Conservation (phyloP, 2,113 vertebrate species). For the Gymnobelideus leadbeateri region DNA sequence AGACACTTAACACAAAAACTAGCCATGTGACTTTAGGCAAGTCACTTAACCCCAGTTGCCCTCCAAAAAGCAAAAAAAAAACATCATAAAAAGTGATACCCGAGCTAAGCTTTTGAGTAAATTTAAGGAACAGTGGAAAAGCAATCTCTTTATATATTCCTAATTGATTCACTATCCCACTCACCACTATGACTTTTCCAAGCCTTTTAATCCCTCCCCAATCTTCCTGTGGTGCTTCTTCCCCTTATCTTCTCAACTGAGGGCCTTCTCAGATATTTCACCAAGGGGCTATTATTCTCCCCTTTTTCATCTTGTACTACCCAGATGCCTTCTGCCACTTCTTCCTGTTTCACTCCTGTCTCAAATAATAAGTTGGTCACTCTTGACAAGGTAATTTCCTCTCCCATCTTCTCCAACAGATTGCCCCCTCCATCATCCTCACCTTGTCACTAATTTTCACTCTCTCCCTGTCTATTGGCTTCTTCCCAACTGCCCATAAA, state of each 20-base stretch:
- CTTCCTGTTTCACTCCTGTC: not conserved
- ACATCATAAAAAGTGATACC: not conserved
- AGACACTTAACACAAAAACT: no score
- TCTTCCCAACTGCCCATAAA: no score
- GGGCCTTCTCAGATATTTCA: not conserved
- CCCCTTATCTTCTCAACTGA: no score
- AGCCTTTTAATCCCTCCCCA: no score
- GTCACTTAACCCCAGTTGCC: no score
- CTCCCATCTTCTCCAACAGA: not conserved
- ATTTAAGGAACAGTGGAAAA: not conserved
- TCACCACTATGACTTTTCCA: not conserved
- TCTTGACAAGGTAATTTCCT: not conserved
- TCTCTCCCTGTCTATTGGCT: not conserved
- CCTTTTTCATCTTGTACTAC: not conserved
- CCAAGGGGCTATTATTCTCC: not conserved
- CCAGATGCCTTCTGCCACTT: not conserved
- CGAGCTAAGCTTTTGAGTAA: not conserved
- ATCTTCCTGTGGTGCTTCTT: no score
- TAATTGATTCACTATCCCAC: not conserved
- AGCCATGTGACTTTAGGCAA: no score
- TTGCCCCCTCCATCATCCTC: not conserved
- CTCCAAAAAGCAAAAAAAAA: no score
- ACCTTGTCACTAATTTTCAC: not conserved
- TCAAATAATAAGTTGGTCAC: not conserved
- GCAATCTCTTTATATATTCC: not conserved